Base-by-base conservation (phyloP, 2,888 invertebrate species). In the Platycnemis pennipes region DNA sequence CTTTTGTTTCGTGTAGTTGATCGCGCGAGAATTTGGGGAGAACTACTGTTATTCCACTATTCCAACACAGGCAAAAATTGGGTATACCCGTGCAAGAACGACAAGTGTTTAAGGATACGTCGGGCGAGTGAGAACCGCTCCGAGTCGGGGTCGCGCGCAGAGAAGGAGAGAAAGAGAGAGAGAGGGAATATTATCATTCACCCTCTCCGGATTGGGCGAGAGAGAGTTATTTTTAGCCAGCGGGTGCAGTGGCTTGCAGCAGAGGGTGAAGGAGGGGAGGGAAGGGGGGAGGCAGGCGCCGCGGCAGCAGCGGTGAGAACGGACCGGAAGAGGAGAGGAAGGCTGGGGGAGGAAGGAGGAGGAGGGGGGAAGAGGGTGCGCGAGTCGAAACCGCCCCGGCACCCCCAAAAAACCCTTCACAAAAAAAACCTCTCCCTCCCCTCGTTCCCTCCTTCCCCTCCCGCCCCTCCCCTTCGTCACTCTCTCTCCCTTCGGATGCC, bases 171-270 rank as follows among this genome's bases (percentile, higher is more conserved):
- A 88, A 26, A n/a, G 2, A n/a, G 63, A 44, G 91, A 22, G 91
- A 44, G 63, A 26, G 22, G 69, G 56, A 69, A 44, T 56, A 91
- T 91, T 91, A 91, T 91, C 91, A 91, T 91, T 63, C 91, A 63
- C 7, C 63, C 56, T 26, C 63, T n/a, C 63, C 63, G 63, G 26
- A 16, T 11, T 16, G 1, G n/a, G n/a, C 37, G 77, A 77, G 77
- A 31, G 31, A 37, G 91, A 69, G 91, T 63, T 91, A 91, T 91
- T 63, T 91, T 91, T 91, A 91, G 91, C 91, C 45, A 26, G 37
- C 13, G 89, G 91, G 91, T 91, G 91, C 91, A 91, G 91, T 91
- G 91, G 91, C 91, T 91, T 91, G 91, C 91, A 91, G n/a, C 87
- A 13, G 46, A 3, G 19, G 86, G 86, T 2, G 77, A 26, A 26